Conservation (phyloP, 2,888 invertebrate genomes). For the Orchesellides sinensis region DNA sequence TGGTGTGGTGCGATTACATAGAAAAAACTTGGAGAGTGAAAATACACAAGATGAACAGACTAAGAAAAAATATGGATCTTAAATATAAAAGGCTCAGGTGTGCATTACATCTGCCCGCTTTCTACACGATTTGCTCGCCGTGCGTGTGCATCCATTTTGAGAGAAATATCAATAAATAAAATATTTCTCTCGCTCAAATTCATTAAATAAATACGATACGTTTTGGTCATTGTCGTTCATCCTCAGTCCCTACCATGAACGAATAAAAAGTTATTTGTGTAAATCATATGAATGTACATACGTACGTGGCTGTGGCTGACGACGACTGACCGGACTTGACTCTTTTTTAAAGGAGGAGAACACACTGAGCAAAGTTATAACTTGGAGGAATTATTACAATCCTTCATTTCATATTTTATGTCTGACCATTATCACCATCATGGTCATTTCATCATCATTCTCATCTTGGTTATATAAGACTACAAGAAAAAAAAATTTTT, state of each 20-base stretch:
- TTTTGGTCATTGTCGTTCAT: constrained; percentile 26
- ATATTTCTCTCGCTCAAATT: constrained; percentile 55
- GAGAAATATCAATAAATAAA: constrained; percentile 37
- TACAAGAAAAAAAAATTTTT: constrained; percentile 51
- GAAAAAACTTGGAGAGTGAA: background rate
- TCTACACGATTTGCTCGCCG: background rate
- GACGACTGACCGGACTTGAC: constrained; percentile 14
- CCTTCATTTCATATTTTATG: constrained; percentile 53
- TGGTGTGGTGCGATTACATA: background rate
- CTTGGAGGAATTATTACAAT: constrained; percentile 45
- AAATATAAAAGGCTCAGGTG: too few relatives aligned
- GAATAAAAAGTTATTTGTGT: constrained; percentile 7
- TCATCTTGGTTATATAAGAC: too few relatives aligned
- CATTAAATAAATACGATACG: constrained; percentile 50
- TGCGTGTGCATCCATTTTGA: constrained; percentile 38
- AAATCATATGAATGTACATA: background rate
- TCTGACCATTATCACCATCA: constrained; percentile 38
- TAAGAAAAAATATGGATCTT: background rate
- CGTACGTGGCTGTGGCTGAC: background rate
- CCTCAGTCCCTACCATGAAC: background rate
- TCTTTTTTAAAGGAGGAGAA: constrained; percentile 4
- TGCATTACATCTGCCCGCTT: too few relatives aligned
- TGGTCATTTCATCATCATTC: constrained; percentile 37
- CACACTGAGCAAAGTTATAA: constrained; percentile 1
- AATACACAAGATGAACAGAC: background rate